A percentile compares a stretch with the other conserved stretches of the same genome.
phyloP scores from a whole-genome alignment of 2,888 invertebrate species.

The Oxycera nigricornis region DNA sequence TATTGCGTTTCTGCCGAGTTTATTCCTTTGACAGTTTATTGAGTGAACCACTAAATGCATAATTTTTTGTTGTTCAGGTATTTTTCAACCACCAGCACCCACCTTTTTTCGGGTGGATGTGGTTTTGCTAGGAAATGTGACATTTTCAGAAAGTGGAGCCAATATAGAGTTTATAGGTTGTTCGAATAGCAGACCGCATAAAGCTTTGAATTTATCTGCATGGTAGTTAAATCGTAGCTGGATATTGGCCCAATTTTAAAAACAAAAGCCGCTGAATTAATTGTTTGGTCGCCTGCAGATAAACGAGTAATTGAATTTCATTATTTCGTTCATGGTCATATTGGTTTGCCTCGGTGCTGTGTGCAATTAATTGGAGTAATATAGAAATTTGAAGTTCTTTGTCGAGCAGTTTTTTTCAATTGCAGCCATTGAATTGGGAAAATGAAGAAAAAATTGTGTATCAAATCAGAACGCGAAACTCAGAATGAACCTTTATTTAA shows the following conservation, averaged over 20 bases:
- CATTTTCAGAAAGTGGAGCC: too few relatives aligned
- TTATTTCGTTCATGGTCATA: not conserved
- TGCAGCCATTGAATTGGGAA: too few relatives aligned
- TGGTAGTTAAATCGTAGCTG: not conserved
- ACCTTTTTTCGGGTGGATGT: conserved; percentile 1
- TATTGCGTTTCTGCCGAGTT: conserved; percentile 30
- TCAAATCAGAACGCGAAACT: too few relatives aligned
- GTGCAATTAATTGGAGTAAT: too few relatives aligned
- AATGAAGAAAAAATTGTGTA: too few relatives aligned
- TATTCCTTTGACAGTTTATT: conserved; percentile 38
- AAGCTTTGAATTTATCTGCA: not conserved
- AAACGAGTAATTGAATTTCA: conserved; percentile 13
- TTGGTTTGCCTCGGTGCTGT: too few relatives aligned
- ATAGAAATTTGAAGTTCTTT: too few relatives aligned
- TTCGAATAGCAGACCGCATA: not conserved
- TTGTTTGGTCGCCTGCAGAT: conserved; percentile 28
- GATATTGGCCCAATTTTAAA: conserved; percentile 15
- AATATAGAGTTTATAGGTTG: too few relatives aligned
- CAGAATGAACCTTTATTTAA: too few relatives aligned
- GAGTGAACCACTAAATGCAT: conserved; percentile 23
- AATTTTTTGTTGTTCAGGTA: conserved; percentile 16
- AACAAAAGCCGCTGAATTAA: conserved; percentile 33
- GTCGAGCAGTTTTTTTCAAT: too few relatives aligned
- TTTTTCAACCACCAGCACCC: not conserved
- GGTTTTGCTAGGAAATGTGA: conserved; percentile 1